Conservation (phyloP, 2,113 vertebrate species). For the Rhea americana region DNA sequence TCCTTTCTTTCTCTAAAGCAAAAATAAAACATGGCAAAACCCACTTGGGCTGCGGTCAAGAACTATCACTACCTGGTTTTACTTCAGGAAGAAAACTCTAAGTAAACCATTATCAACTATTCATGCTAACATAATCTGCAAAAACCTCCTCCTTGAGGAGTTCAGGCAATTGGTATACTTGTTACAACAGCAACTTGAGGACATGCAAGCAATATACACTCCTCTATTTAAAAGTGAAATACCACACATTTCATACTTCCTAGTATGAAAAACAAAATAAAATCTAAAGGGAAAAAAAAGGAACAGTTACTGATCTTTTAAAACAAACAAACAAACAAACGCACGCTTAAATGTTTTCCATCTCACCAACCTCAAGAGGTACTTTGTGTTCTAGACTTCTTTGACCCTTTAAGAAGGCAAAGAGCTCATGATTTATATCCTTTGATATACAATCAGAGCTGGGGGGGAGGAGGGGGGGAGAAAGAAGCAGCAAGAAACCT, state of each 20-base stretch:
- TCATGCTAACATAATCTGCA: neutral
- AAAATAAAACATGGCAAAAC: neutral
- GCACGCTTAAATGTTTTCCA: neutral
- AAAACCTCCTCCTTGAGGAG: neutral
- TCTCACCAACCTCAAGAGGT: neutral
- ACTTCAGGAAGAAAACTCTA: neutral
- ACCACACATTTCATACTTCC: fast-evolving
- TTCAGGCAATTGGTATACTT: fast-evolving
- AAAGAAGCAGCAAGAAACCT: neutral
- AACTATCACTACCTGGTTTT: neutral
- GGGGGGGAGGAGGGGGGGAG: too few species aligned
- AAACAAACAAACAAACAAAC: too few species aligned
- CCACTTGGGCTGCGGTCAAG: neutral
- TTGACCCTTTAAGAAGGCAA: neutral
- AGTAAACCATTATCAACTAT: neutral
- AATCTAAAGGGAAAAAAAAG: neutral
- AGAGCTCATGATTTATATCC: neutral
- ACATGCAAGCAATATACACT: fast-evolving
- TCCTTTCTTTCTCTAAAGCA: neutral
- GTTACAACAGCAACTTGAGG: neutral
- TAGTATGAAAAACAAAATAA: neutral
- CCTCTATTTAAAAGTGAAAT: fast-evolving
- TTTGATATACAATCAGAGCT: neutral
- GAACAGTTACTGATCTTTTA: neutral
- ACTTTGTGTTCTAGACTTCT: neutral